These are phyloP conservation scores for Steinernema scapterisci DNA, from an alignment of 2,888 invertebrate genomes.

Conservation along the genomic window DNA sequence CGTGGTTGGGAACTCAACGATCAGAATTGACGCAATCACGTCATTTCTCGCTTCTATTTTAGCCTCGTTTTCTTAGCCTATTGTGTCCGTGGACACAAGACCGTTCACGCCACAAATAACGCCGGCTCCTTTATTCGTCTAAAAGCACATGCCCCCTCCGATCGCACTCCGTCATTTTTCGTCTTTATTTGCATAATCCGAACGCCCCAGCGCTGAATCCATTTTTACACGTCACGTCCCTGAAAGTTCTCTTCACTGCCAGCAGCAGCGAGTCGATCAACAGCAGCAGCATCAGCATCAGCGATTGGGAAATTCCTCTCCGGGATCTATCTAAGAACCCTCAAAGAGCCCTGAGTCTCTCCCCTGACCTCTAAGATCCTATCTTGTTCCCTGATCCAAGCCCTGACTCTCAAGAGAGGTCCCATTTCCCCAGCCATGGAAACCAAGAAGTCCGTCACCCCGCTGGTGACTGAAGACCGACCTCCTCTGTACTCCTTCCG, in stretches of 20 bases:
- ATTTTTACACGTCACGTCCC: slow-evolving; percentile 7
- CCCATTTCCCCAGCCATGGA: no score
- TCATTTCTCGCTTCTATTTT: neutral
- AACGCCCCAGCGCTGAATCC: neutral
- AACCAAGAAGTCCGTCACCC: no score
- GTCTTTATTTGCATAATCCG: slow-evolving; percentile 27
- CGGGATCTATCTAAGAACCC: no score
- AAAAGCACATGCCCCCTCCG: slow-evolving; percentile 19
- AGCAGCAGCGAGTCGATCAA: no score
- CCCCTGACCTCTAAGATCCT: no score
- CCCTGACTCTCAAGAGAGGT: no score
- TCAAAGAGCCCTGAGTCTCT: no score
- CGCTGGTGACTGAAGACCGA: neutral
- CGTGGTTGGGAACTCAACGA: neutral
- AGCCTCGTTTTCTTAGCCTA: neutral
- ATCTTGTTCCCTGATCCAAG: no score
- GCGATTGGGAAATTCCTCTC: no score
- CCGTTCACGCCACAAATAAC: neutral
- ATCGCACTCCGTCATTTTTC: slow-evolving; percentile 20
- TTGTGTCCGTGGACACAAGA: neutral
- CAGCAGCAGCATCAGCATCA: no score
- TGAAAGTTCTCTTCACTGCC: no score
- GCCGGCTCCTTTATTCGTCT: neutral
- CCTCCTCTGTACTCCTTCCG: slow-evolving; percentile 23
- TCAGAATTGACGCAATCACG: neutral